Conservation (phyloP, 2,797 vertebrate species). For the Echiichthys vipera region DNA sequence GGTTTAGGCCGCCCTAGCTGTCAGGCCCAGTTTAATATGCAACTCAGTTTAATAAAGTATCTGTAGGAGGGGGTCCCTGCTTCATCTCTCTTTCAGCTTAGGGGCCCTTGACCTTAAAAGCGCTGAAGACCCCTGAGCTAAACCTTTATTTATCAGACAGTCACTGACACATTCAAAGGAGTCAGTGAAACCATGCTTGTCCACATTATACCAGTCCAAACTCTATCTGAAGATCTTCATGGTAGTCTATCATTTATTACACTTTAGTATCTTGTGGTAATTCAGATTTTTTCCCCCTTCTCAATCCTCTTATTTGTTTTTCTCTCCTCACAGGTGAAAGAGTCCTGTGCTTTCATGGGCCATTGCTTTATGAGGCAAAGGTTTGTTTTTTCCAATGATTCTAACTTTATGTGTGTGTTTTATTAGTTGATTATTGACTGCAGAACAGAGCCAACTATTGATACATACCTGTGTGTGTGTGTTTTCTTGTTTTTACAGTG, state of each 20-base stretch:
- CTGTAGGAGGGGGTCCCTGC: no score
- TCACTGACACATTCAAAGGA: constrained; percentile 15
- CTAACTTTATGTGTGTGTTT: not conserved
- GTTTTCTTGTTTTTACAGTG: constrained; percentile 84
- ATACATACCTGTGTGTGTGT: constrained; percentile 3
- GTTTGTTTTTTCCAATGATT: constrained; percentile 84
- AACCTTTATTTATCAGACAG: not conserved
- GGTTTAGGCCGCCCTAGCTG: no score
- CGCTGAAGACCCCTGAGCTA: no score
- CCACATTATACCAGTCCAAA: not conserved
- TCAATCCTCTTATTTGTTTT: not conserved
- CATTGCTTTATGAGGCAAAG: constrained; percentile 99
- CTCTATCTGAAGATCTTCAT: no score
- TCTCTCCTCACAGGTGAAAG: constrained; percentile 91
- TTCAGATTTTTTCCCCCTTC: not conserved
- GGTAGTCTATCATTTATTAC: not conserved
- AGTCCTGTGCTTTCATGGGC: constrained; percentile 99
- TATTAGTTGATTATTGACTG: constrained; percentile 4
- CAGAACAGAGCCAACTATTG: not conserved
- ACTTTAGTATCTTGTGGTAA: not conserved
- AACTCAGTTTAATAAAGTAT: no score
- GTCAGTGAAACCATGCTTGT: not conserved
- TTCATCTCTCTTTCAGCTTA: no score
- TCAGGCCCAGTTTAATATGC: no score
- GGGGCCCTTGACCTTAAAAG: no score